phyloP scores from a whole-genome alignment of 2,797 vertebrate genomes.

The Sylvia borin region DNA sequence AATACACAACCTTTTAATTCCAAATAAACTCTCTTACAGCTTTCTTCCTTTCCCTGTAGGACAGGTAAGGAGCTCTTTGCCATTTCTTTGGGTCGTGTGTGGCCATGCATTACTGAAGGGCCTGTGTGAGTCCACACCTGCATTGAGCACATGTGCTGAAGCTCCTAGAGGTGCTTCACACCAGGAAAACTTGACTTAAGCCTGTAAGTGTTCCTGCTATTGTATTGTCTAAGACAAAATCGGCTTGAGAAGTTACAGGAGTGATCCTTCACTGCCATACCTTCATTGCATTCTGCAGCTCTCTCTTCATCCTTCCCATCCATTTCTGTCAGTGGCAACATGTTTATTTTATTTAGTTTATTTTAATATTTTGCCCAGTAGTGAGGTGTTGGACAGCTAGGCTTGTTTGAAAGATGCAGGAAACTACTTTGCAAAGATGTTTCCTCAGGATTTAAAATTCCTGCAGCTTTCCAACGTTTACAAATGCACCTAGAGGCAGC shows the following conservation, averaged over 20 bases:
- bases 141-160: neutral
- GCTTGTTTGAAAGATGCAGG: neutral
- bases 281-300: neutral
- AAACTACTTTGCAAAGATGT: constrained; percentile 8
- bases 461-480: neutral
- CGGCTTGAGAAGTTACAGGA: neutral
- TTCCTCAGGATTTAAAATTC: neutral
- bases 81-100: neutral
- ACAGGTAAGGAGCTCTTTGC: neutral
- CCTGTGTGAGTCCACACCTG: neutral
- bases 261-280: neutral
- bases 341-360: neutral
- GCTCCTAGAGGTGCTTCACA: neutral
- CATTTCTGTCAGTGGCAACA: neutral
- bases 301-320: neutral
- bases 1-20: neutral
- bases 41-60: neutral
- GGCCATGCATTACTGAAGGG: accelerated
- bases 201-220: neutral
- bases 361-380: neutral
- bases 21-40: neutral
- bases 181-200: neutral
- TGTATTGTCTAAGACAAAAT: neutral
- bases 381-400: neutral
- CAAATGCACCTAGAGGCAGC: neutral